Evolutionary conservation across 2,888 invertebrate genomes (phyloP).

Genomic region (Acronicta aceris): DNA sequence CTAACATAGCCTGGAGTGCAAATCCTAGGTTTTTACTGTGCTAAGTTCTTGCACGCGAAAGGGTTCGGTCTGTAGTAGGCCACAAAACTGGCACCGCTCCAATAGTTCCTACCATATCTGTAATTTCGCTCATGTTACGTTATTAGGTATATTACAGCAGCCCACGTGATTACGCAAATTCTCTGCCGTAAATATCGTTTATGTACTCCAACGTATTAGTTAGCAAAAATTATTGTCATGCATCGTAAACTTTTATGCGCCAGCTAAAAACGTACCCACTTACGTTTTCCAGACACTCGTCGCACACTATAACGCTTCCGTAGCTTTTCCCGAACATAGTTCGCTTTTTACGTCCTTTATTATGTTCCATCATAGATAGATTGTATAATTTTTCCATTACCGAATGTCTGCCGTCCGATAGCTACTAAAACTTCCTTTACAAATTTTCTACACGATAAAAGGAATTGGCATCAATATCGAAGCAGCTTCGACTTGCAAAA

Average conservation of each 20-base stretch:
- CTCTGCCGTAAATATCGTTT: conserved; percentile 44
- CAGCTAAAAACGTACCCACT: conserved; percentile 24
- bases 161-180: conserved; percentile 40
- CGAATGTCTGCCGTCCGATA: conserved; percentile 27
- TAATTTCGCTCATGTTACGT: conserved; percentile 36
- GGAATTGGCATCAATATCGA: conserved; percentile 40
- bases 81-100: conserved; percentile 39
- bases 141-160: conserved; percentile 23
- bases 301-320: neutral
- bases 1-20: conserved; percentile 10
- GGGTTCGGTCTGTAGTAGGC: conserved; percentile 3
- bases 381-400: conserved; percentile 56
- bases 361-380: conserved; percentile 40
- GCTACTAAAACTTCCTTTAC: conserved; percentile 32
- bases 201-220: conserved; percentile 40
- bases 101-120: conserved; percentile 34
- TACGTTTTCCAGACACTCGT: conserved; percentile 9
- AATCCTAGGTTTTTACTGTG: conserved; percentile 21
- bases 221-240: conserved; percentile 35
- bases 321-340: conserved; percentile 16
- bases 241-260: conserved; percentile 36
- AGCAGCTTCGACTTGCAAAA: conserved; percentile 31
- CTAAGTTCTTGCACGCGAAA: conserved; percentile 42
- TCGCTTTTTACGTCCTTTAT: conserved; percentile 18
- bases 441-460: conserved; percentile 44